phyloP scores from a whole-genome alignment of 64 coral and sea anemone species.

The Actinia tenebrosa region DNA sequence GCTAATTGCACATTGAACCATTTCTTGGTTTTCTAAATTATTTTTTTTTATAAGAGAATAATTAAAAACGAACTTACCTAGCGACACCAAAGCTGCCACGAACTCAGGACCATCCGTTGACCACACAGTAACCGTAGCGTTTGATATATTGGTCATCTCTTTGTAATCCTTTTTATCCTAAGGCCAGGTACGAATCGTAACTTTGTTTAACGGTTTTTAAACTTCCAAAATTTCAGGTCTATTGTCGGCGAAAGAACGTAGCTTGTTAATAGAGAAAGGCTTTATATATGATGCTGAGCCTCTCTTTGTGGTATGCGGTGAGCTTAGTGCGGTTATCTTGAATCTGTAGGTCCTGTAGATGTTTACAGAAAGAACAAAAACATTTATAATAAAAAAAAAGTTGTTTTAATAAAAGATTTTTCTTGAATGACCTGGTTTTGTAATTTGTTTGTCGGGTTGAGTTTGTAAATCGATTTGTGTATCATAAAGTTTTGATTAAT shows the following conservation, averaged over 20 bases:
- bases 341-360: neutral
- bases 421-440: neutral
- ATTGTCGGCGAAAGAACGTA: neutral
- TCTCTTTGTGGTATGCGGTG: no score
- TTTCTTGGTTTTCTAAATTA: neutral
- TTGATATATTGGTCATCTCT: neutral
- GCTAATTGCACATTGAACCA: no score
- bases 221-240: neutral
- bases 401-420: neutral
- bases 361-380: constrained; percentile 2
- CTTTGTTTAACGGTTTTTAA: neutral
- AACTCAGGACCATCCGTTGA: constrained; percentile 10
- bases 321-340: neutral
- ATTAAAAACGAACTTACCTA: constrained; percentile 13
- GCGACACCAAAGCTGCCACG: constrained; percentile 3
- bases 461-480: neutral
- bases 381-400: neutral
- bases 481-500: no score
- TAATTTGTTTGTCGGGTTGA: neutral
- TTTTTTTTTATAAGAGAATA: neutral
- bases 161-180: neutral
- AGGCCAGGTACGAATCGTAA: neutral
- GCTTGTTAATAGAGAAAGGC: neutral
- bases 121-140: constrained; percentile 5
- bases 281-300: neutral